phyloP scores from a whole-genome alignment of 2,888 invertebrate genomes.

The Hypomecis punctinalis region DNA sequence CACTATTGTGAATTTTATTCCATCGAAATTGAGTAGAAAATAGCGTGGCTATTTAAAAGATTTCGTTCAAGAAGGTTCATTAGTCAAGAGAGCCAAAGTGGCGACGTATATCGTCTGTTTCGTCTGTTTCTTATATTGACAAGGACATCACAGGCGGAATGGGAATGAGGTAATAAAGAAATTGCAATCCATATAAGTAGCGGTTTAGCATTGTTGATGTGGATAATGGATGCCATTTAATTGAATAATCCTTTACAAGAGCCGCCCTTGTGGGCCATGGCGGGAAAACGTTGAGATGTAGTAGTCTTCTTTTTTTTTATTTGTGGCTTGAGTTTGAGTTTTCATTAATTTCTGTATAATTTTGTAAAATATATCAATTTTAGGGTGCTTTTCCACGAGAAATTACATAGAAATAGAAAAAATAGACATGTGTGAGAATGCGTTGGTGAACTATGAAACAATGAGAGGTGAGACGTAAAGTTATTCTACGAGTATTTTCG shows the following conservation, averaged over 20 bases:
- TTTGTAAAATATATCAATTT: no score
- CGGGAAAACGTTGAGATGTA: slow-evolving; percentile 1
- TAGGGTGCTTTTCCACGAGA: no score
- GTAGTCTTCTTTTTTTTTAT: background rate
- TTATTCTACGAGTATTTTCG: no score
- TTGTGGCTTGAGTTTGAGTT: background rate
- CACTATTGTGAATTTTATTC: background rate
- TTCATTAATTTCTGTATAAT: no score
- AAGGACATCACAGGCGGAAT: slow-evolving; percentile 60
- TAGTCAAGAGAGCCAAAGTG: slow-evolving; percentile 62
- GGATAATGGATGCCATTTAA: slow-evolving; percentile 61
- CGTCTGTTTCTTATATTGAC: slow-evolving; percentile 70
- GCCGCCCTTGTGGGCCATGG: slow-evolving; percentile 42
- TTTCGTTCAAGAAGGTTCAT: slow-evolving; percentile 49
- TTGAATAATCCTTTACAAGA: slow-evolving; percentile 58
- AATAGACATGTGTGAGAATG: no score
- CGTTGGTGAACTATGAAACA: no score
- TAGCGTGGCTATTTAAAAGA: background rate
- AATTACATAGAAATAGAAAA: no score
- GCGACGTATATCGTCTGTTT: slow-evolving; percentile 69
- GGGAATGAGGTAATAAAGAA: slow-evolving; percentile 71
- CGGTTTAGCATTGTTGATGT: slow-evolving; percentile 55
- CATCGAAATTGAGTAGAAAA: background rate
- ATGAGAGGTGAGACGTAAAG: no score
- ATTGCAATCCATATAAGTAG: slow-evolving; percentile 64